phyloP scores from a whole-genome alignment of 2,113 vertebrate species.

The Bagarius yarrelli region DNA sequence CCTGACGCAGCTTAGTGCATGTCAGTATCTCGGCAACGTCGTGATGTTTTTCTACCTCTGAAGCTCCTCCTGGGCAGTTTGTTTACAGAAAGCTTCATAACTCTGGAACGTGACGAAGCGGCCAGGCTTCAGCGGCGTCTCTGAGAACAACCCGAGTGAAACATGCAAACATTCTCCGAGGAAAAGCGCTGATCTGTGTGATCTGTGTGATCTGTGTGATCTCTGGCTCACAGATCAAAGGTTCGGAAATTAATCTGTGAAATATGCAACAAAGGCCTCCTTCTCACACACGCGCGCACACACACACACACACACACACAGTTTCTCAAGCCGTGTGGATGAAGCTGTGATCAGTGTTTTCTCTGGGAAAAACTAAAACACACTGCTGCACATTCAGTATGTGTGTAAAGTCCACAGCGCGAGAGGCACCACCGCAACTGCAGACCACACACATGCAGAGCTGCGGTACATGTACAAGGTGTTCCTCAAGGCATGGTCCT shows the following conservation, averaged over 20 bases:
- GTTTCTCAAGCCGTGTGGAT: slow-evolving; percentile 4
- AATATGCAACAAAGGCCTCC: slow-evolving; percentile 24
- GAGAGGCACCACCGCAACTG: neutral
- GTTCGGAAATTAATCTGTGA: slow-evolving; percentile 14
- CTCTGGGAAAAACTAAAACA: slow-evolving; percentile 22
- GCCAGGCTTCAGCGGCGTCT: neutral
- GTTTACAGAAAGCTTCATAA: neutral
- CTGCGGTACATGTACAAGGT: neutral
- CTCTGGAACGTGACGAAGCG: neutral
- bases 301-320: neutral
- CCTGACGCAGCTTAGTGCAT: neutral
- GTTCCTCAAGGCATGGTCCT: neutral
- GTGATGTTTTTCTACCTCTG: neutral
- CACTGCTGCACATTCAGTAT: neutral
- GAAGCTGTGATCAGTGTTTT: slow-evolving; percentile 16
- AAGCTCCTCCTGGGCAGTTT: neutral
- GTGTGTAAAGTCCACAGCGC: neutral
- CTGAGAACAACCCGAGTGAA: slow-evolving; percentile 15
- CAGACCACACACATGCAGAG: neutral
- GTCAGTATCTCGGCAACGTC: neutral
- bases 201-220: slow-evolving; percentile 12
- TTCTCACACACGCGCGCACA: neutral
- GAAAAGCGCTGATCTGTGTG: slow-evolving; percentile 2
- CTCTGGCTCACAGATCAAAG: slow-evolving; percentile 28
- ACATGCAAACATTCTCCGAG: slow-evolving; percentile 42